Conservation (phyloP, 2,888 invertebrate species). For the Polylopha cassiicola region DNA sequence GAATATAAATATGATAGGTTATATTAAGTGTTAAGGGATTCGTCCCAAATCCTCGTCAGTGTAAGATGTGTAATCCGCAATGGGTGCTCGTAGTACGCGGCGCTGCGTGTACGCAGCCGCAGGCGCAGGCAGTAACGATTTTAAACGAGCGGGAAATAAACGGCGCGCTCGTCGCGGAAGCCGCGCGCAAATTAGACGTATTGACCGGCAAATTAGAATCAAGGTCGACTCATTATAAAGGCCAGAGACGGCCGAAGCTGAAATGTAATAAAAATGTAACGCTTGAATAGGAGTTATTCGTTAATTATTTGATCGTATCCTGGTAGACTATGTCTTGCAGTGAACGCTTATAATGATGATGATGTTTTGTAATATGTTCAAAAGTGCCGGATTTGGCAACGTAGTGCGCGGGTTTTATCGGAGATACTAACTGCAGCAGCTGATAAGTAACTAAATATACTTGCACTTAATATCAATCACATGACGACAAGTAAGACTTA, state of each 20-base stretch:
- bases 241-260: constrained; percentile 6
- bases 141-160: constrained; percentile 34
- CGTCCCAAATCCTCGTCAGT: constrained; percentile 10
- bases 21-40: no score
- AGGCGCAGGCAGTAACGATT: constrained; percentile 41
- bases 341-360: no score
- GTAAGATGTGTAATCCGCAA: constrained; percentile 5
- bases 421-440: no score
- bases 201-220: constrained; percentile 44
- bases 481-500: no score
- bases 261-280: constrained; percentile 1
- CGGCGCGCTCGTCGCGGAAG: constrained; percentile 59
- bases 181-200: constrained; percentile 64
- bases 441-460: no score
- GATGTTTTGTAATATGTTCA: no score
- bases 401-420: no score
- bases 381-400: no score
- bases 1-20: no score
- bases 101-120: background rate
- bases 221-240: constrained; percentile 35
- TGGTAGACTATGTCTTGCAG: no score
- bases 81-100: constrained; percentile 16
- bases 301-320: no score
- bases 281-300: background rate
- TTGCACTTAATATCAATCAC: no score